A percentile compares a stretch with the other conserved stretches of the same genome.
Evolutionary conservation across 2,888 invertebrate genomes (phyloP).

Genomic region (Polydrusus cervinus): DNA sequence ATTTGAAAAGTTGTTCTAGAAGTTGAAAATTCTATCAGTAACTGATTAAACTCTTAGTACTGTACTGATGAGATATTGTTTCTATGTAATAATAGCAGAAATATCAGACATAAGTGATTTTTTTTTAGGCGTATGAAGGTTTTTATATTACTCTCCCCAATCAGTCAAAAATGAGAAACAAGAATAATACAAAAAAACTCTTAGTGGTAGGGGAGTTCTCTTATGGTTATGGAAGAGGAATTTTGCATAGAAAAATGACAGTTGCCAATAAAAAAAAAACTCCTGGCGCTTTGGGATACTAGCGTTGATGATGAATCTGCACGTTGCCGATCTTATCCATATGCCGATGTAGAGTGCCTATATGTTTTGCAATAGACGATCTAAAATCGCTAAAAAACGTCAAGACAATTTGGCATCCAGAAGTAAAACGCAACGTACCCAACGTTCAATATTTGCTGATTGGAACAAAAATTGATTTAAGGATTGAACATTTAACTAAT

Average conservation of each 20-base stretch:
- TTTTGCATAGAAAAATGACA: constrained; percentile 70
- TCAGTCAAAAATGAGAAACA: no score
- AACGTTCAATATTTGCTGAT: constrained; percentile 77
- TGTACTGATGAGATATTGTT: no score
- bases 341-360: constrained; percentile 55
- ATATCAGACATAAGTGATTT: no score
- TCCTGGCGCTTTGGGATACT: constrained; percentile 73
- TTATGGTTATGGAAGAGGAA: constrained; percentile 71
- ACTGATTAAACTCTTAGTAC: no score
- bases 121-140: no score
- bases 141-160: no score
- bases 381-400: constrained; percentile 75
- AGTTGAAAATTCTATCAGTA: no score
- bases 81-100: no score
- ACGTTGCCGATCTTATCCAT: constrained; percentile 65
- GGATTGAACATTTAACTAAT: constrained; percentile 63
- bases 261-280: constrained; percentile 72
- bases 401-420: constrained; percentile 78
- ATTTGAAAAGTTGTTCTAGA: no score
- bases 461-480: constrained; percentile 76
- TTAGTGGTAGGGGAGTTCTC: constrained; percentile 65
- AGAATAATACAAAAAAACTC: background rate
- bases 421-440: constrained; percentile 77
- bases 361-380: constrained; percentile 9
- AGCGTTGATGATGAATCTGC: constrained; percentile 76